Base-by-base conservation (phyloP, 2,797 vertebrate genomes). In the Macropus fuliginosus region DNA sequence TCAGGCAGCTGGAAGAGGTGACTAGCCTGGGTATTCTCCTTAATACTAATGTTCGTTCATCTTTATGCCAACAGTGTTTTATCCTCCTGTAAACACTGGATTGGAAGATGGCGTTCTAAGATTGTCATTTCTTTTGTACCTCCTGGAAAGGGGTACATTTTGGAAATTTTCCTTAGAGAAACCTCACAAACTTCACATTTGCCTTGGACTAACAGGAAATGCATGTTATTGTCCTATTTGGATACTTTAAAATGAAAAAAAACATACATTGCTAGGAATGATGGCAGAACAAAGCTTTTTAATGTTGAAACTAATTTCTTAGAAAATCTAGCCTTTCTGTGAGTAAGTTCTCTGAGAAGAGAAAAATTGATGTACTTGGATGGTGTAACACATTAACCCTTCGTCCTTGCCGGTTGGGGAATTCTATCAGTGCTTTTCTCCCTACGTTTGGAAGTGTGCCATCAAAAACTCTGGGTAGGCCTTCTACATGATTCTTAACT, bases 301-400 rank as follows among this genome's bases (percentile, higher is more conserved):
- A 91, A 81, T 94, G 52, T 91, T 95, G 24, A 92, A 27, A 95
- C 0, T 94, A 55, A 94, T 95, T 95, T 97, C 93, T 11, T 91
- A 90, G 46, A 46, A 31, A 91, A 21, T 52, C 92, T 56, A 94
- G 34, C 90, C 93, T 94, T 96, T 27, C 21, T 92, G 28, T 55
- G 14, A 34, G 91, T 95, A 55, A 96, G 92, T 55, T 81, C 91
- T 95, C 91, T 46, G 90, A 81, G 91, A 93, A 95, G 54, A 55
- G 18, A n/a, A 0, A 0, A 40, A 18, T 52, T 93, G 24, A 54
- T 92, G 91, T 24, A 90, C 52, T 95, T 92, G 34, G 56, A 91
- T 59, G 29, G 55, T 92, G 91, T 57, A 94, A 0, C 93, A 0
- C 93, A 87, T 91, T 56, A 93, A 89, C 56, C 81, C 24, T 8